These are phyloP conservation scores for Myzus persicae DNA, from an alignment of 1,140 invertebrate species.

Conservation along the genomic window DNA sequence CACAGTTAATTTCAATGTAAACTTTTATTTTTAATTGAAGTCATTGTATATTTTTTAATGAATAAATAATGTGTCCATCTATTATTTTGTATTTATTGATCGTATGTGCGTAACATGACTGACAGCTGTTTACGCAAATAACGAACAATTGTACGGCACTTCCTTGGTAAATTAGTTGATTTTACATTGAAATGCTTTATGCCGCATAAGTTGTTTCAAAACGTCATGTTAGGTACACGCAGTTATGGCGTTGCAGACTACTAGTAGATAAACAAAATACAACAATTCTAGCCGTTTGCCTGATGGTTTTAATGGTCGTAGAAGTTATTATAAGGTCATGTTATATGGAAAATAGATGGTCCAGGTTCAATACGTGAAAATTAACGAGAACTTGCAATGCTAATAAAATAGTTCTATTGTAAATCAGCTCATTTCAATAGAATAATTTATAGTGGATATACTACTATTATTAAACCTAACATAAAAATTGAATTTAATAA, in stretches of 20 bases:
- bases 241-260: not conserved
- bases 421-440: not conserved
- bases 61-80: not conserved
- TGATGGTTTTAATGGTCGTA: not conserved
- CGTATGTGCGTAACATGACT: not conserved
- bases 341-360: not conserved
- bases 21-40: not conserved
- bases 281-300: not conserved
- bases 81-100: not conserved
- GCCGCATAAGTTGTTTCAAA: not conserved
- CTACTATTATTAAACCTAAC: not conserved
- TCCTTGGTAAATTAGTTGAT: not conserved
- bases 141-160: not conserved
- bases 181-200: conserved; percentile 17
- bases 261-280: not conserved
- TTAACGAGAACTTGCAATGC: not conserved
- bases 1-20: not conserved
- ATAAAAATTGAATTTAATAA: not conserved
- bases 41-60: not conserved
- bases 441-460: not conserved
- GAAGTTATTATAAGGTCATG: not conserved
- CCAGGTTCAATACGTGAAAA: not conserved
- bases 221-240: not conserved
- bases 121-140: not conserved
- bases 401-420: not conserved